Evolutionary conservation across 2,113 vertebrate species (phyloP).

Genomic region (Apodemus speciosus): DNA sequence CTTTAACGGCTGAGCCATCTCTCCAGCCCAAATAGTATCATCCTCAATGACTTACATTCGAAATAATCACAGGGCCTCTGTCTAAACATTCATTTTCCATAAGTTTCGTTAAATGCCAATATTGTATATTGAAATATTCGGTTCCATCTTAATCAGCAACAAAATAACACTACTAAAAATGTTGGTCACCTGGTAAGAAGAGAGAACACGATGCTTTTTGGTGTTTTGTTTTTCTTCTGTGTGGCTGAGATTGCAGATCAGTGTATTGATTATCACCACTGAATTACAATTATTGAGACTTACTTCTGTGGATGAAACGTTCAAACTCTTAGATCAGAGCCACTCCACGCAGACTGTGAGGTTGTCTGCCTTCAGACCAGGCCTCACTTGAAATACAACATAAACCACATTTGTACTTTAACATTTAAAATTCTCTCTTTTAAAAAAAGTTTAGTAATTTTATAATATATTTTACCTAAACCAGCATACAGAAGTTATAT

Average conservation of each 20-base stretch:
- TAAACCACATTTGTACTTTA: not conserved
- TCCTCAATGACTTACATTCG: not conserved
- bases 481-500: slow-evolving; percentile 32
- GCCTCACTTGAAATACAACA: not conserved
- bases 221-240: not conserved
- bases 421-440: not conserved
- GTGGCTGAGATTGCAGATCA: not conserved
- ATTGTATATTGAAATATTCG: slow-evolving; percentile 9
- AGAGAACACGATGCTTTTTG: not conserved
- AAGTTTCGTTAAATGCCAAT: slow-evolving; percentile 30
- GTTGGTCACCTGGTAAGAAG: slow-evolving; percentile 13
- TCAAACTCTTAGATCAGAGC: not conserved
- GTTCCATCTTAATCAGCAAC: not conserved
- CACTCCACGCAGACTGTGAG: not conserved
- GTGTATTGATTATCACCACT: not conserved
- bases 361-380: not conserved
- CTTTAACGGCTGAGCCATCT: no score
- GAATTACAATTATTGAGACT: not conserved
- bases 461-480: slow-evolving; percentile 42
- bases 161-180: not conserved
- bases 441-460: not conserved
- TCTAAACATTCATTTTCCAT: not conserved
- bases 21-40: not conserved
- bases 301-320: not conserved
- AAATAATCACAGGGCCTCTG: not conserved